phyloP scores from a whole-genome alignment of 2,113 vertebrate genomes.

The Sebastes schlegelii region DNA sequence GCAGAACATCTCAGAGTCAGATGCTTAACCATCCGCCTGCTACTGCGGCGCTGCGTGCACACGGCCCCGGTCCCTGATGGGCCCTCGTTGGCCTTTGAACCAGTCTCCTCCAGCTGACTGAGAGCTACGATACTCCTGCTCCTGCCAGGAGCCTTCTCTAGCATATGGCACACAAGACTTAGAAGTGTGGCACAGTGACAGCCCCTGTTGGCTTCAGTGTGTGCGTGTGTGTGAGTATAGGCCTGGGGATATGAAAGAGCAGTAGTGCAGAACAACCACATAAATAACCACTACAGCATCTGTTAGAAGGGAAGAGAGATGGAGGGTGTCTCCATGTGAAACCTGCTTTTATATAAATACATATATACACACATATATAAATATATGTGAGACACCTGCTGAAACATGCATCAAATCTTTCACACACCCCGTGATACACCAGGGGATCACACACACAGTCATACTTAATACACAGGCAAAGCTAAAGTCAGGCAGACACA shows the following conservation, averaged over 20 bases:
- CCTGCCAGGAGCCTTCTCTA: slow-evolving; percentile 63
- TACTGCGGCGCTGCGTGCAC: neutral
- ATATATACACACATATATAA: neutral
- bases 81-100: slow-evolving; percentile 74
- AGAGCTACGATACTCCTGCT: slow-evolving; percentile 35
- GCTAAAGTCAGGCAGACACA: slow-evolving; percentile 38
- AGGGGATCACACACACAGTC: slow-evolving; percentile 3
- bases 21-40: slow-evolving; percentile 4
- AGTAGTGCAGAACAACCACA: slow-evolving; percentile 69
- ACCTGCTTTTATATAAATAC: slow-evolving; percentile 11
- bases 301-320: slow-evolving; percentile 53
- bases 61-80: slow-evolving; percentile 44
- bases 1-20: neutral
- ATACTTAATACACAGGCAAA: slow-evolving; percentile 28
- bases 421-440: slow-evolving; percentile 5
- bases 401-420: slow-evolving; percentile 41
- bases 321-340: slow-evolving; percentile 29
- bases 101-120: slow-evolving; percentile 47
- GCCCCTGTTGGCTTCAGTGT: slow-evolving; percentile 52
- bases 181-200: slow-evolving; percentile 60
- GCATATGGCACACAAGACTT: slow-evolving; percentile 70
- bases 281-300: slow-evolving; percentile 75
- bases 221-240: slow-evolving; percentile 20
- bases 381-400: slow-evolving; percentile 21
- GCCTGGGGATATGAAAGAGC: slow-evolving; percentile 64